phyloP scores from a whole-genome alignment of 2,113 vertebrate genomes.

The Agelaius tricolor region DNA sequence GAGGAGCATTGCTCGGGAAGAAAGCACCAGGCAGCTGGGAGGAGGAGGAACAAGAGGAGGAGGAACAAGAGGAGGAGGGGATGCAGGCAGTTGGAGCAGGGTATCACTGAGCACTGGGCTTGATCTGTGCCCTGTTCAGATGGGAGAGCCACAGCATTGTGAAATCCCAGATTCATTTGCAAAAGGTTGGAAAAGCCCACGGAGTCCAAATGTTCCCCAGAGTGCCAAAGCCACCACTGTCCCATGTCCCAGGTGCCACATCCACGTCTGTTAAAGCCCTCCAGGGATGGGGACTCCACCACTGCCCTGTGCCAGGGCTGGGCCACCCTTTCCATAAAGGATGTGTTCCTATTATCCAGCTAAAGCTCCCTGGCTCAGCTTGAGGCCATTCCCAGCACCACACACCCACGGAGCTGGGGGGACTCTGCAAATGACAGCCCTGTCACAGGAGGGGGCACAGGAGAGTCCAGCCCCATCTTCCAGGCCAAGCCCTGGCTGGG shows the following conservation, averaged over 20 bases:
- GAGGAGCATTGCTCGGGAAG: not conserved
- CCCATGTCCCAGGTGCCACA: not conserved
- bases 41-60: not conserved
- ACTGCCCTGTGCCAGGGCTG: not conserved
- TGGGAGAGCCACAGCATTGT: not conserved
- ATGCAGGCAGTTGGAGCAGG: not conserved
- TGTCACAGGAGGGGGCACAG: rapidly evolving
- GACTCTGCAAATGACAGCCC: rapidly evolving
- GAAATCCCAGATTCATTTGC: rapidly evolving
- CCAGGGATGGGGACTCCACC: not conserved
- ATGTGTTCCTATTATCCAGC: not conserved
- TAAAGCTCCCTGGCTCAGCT: not conserved
- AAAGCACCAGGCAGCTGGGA: not conserved
- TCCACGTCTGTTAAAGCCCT: not conserved
- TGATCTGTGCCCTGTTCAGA: not conserved
- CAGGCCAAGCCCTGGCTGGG: not conserved
- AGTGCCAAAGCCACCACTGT: not conserved
- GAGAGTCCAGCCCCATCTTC: not conserved
- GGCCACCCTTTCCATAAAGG: not conserved
- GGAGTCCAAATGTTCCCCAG: not conserved
- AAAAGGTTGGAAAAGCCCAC: not conserved
- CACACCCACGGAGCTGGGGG: not conserved
- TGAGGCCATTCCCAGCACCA: not conserved
- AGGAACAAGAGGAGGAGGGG: not conserved
- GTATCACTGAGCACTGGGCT: not conserved